A percentile compares a stretch with the other conserved stretches of the same genome.
These are phyloP conservation scores for Dinocampus coccinellae DNA, from an alignment of 2,888 invertebrate genomes.

Conservation along the genomic window DNA sequence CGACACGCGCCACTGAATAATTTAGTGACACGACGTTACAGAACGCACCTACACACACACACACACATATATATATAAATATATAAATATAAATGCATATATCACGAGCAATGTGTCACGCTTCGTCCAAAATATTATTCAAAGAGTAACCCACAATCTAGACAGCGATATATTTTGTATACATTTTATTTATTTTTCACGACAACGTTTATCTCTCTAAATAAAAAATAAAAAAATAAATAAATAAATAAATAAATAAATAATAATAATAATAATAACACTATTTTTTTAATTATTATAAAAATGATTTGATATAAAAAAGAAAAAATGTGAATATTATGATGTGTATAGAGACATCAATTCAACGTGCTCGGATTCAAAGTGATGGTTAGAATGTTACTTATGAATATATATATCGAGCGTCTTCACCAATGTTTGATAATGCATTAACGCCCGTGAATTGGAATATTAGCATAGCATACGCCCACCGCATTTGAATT, in stretches of 20 bases:
- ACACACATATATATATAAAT: slow-evolving; percentile 1
- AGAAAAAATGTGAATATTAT: too few relatives aligned
- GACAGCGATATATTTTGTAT: slow-evolving; percentile 14
- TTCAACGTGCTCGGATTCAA: background rate
- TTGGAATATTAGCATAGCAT: slow-evolving; percentile 68
- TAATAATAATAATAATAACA: too few relatives aligned
- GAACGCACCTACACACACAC: slow-evolving; percentile 36
- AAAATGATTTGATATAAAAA: too few relatives aligned
- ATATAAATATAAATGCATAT: slow-evolving; percentile 15
- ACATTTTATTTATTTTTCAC: slow-evolving; percentile 9
- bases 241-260: too few relatives aligned
- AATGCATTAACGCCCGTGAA: slow-evolving; percentile 68
- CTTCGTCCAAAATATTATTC: background rate
- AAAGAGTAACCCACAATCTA: slow-evolving; percentile 6
- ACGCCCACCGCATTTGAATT: slow-evolving; percentile 70
- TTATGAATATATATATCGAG: background rate
- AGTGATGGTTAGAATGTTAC: background rate
- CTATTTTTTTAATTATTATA: too few relatives aligned
- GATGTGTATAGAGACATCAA: slow-evolving; percentile 13
- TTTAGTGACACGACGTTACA: slow-evolving; percentile 52
- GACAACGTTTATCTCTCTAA: slow-evolving; percentile 2
- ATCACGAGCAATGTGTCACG: slow-evolving; percentile 36
- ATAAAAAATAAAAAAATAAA: background rate
- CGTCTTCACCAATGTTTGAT: slow-evolving; percentile 61
- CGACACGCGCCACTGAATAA: slow-evolving; percentile 54